Conservation (phyloP, 1,140 invertebrate genomes). For the Formica selysi region DNA sequence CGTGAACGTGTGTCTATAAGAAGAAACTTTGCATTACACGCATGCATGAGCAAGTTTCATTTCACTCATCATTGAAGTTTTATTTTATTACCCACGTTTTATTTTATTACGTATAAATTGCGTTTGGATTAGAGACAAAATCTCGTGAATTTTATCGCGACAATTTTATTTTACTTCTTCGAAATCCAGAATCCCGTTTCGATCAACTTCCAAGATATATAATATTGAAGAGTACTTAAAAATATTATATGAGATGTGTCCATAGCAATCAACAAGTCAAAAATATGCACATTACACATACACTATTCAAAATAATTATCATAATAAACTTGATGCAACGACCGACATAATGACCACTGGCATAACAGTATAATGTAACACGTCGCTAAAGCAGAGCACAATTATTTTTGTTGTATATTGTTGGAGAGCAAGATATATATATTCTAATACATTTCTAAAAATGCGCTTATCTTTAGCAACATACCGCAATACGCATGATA, state of each 20-base stretch:
- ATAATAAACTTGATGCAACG: constrained; percentile 21
- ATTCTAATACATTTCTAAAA: not conserved
- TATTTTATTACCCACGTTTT: not conserved
- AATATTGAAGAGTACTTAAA: not conserved
- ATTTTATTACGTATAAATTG: not conserved
- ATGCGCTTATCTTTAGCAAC: constrained; percentile 24
- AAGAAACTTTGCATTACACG: not conserved
- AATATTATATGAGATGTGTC: not conserved
- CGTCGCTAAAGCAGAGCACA: not conserved
- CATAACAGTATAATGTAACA: not conserved
- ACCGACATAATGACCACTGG: not conserved
- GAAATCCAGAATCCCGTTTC: not conserved
- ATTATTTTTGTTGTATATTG: constrained; percentile 16
- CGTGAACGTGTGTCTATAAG: constrained; percentile 3
- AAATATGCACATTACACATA: constrained; percentile 20
- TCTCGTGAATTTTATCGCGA: not conserved
- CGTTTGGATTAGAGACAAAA: not conserved
- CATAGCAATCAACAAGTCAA: constrained; percentile 16
- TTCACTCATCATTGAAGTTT: not conserved
- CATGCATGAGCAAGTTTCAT: constrained; percentile 2
- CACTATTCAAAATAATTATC: constrained; percentile 46
- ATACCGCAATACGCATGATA: not conserved
- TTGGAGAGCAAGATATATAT: not conserved
- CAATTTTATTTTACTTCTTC: not conserved
- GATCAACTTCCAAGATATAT: not conserved